These are phyloP conservation scores for Thymelicus lineola DNA, from an alignment of 2,888 invertebrate genomes.

Conservation along the genomic window DNA sequence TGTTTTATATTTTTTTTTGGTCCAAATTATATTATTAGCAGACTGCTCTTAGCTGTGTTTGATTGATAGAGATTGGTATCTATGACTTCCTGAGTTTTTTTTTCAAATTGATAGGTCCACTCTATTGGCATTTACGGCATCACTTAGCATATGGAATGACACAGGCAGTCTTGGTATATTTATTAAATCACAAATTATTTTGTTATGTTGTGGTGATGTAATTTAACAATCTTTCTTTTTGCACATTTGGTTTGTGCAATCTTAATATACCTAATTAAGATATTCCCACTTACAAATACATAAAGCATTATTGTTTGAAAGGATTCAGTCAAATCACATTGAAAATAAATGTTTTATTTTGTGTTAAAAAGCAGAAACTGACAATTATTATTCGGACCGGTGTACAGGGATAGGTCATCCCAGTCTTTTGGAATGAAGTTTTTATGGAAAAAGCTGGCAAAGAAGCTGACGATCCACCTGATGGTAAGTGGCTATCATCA, in stretches of 20 bases:
- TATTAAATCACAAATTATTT: slow-evolving; percentile 1
- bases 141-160: not conserved
- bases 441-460: no score
- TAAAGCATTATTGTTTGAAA: slow-evolving; percentile 7
- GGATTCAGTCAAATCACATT: not conserved
- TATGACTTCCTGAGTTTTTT: slow-evolving; percentile 24
- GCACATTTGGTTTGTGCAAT: slow-evolving; percentile 16
- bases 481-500: no score
- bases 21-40: slow-evolving; percentile 11
- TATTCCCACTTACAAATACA: not conserved
- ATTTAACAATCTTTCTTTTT: slow-evolving; percentile 14
- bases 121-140: not conserved
- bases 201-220: slow-evolving; percentile 21
- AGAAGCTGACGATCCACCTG: no score
- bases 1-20: slow-evolving; percentile 22
- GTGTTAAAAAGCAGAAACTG: no score
- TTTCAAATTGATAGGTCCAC: not conserved
- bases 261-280: not conserved
- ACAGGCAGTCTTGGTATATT: slow-evolving; percentile 3
- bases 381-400: no score
- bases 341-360: no score
- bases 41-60: not conserved
- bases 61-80: not conserved
- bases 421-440: no score
- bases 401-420: no score